Evolutionary conservation across 2,113 vertebrate genomes (phyloP), one percentile per base, ranked within the genome.

Genomic region (Aviceda subcristata): DNA sequence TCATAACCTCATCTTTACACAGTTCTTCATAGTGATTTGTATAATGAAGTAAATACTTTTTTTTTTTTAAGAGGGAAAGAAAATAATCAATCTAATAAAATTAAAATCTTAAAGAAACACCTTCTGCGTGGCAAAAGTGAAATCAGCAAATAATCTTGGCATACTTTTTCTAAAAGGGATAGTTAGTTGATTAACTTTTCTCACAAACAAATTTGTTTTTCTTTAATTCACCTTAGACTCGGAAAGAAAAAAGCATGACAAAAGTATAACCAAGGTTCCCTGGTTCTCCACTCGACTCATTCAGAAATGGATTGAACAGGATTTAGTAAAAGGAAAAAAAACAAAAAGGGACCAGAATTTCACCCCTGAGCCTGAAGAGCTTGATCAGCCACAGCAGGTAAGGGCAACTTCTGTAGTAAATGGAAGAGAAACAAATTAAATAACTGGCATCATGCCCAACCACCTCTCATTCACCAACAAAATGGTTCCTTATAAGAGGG

Each of bases 31-130:
- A 59, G 43, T 17, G 76, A 77, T 94, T 94, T 96, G 29, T 92
- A 36, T 57, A 96, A 79, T 51, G 53, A 90, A 92, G 66, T 78
- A 94, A 86, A 77, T 66, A 46, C 41, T 67, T 92, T 93, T 88
- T 93, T 51, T 51, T 48, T 14, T 18, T 55, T 55, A 30, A 48
- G 27, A 34, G 8, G 16, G 24, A 63, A 89, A 86, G 60, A 86
- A 97, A 64, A 71, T 14, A 48, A 96, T 95, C 69, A 46, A 90
- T 90, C 71, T 95, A 94, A 96, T 78, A 96, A 94, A 93, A 95
- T 51, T 78, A 89, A 93, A 96, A 93, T 92, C 43, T 76, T 57
- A 80, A 64, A 95, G 78, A 94, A 79, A 9, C 6, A 14, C 1
- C 1, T 75, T 88, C 38, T 79, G 82, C 13, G 83, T 39, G 86